phyloP scores from a whole-genome alignment of 2,888 invertebrate genomes.

The Drosophila diplacantha region DNA sequence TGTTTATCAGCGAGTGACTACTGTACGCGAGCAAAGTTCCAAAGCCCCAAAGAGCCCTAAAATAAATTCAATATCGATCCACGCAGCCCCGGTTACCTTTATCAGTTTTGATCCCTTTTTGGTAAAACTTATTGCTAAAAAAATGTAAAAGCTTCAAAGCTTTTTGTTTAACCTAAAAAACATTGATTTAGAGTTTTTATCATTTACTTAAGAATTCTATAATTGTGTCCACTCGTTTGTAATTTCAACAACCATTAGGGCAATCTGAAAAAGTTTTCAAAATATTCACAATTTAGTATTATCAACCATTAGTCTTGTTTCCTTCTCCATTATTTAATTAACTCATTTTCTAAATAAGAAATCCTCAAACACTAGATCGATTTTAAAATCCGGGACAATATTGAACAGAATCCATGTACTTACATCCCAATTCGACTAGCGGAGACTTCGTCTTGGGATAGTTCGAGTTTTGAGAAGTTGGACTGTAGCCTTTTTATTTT shows the following conservation, averaged over 20 bases:
- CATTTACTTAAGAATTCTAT: too few relatives aligned
- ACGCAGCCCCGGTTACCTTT: slow-evolving; percentile 1
- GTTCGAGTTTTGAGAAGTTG: slow-evolving; percentile 1
- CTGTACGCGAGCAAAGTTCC: slow-evolving; percentile 17
- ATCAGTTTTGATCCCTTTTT: slow-evolving; percentile 5
- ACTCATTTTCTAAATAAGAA: not conserved
- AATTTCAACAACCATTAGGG: too few relatives aligned
- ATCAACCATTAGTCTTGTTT: not conserved
- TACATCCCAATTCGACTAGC: slow-evolving; percentile 3
- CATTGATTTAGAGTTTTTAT: too few relatives aligned
- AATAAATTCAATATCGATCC: not conserved
- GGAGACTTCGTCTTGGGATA: slow-evolving; percentile 9
- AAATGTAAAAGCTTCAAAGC: not conserved
- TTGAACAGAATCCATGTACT: not conserved
- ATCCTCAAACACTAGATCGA: not conserved
- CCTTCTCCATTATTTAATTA: not conserved
- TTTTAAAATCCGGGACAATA: not conserved
- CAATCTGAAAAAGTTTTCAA: not conserved
- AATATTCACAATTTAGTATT: not conserved
- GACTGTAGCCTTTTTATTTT: slow-evolving; percentile 27
- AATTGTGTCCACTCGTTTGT: too few relatives aligned
- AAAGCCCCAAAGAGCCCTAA: not conserved
- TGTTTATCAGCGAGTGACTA: slow-evolving; percentile 30
- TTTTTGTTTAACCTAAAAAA: not conserved
- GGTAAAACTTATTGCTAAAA: not conserved